Conservation (phyloP, 2,113 vertebrate species). For the Aphelocoma coerulescens region DNA sequence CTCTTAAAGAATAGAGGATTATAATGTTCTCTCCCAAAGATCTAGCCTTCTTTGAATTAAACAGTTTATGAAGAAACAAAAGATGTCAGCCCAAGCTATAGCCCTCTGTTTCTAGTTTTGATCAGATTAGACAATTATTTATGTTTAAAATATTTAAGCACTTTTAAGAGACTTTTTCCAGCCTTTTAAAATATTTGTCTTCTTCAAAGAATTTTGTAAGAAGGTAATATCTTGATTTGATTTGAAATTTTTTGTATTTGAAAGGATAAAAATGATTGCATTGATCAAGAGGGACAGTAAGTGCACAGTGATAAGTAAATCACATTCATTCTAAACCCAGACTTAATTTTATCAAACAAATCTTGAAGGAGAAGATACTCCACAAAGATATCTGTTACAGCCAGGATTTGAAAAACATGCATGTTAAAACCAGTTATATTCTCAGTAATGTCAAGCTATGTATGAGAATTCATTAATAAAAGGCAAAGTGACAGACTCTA, state of each 20-base stretch:
- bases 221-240: neutral
- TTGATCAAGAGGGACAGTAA: neutral
- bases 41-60: neutral
- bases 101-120: neutral
- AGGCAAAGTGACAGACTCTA: neutral
- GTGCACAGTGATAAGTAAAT: neutral
- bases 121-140: neutral
- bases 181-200: neutral
- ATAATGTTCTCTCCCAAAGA: neutral
- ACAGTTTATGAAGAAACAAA: neutral
- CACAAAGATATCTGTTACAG: neutral
- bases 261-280: neutral
- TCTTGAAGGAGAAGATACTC: neutral
- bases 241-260: neutral
- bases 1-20: neutral
- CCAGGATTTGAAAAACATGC: neutral
- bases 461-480: neutral
- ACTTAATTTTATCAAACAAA: neutral
- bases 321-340: neutral
- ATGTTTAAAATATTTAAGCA: neutral
- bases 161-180: neutral
- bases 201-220: neutral
- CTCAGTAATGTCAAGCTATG: neutral
- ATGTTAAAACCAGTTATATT: neutral
- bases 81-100: neutral